Conservation (phyloP, 1,140 invertebrate genomes). For the Platorchestia sp. region DNA sequence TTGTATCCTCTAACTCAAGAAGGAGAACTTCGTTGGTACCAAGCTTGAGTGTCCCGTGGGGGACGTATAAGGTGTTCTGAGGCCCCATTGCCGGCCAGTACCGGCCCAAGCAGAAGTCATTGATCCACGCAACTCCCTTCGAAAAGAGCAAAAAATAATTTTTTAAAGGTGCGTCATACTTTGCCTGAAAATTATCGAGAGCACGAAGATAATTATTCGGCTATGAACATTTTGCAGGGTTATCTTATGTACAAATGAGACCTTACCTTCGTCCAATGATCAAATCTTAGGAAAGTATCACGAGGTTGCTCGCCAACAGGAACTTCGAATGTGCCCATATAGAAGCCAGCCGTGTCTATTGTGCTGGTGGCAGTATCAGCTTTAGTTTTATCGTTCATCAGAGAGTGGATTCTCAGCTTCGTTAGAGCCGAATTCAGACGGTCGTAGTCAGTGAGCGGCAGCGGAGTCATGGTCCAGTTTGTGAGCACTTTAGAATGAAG, state of each 20-base stretch:
- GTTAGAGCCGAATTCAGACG: conserved; percentile 49
- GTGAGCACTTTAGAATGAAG: conserved; percentile 70
- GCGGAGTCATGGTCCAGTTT: conserved; percentile 70
- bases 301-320: conserved; percentile 64
- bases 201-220: background rate
- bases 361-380: conserved; percentile 69
- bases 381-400: background rate
- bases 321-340: conserved; percentile 72
- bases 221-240: background rate
- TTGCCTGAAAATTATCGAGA: background rate
- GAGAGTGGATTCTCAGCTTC: background rate
- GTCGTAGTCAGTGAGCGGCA: conserved; percentile 68
- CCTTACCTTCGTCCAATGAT: conserved; percentile 78
- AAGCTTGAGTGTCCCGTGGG: conserved; percentile 73
- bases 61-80: conserved; percentile 83
- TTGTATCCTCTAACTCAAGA: conserved; percentile 69
- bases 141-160: background rate
- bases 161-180: background rate
- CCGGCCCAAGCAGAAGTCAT: conserved; percentile 81
- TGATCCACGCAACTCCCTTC: conserved; percentile 80
- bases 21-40: conserved; percentile 68
- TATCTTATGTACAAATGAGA: background rate
- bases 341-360: conserved; percentile 68
- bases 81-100: conserved; percentile 84
- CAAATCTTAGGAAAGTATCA: conserved; percentile 79